Evolutionary conservation across 2,888 invertebrate genomes (phyloP).

Genomic region (Heliconius ethilla): DNA sequence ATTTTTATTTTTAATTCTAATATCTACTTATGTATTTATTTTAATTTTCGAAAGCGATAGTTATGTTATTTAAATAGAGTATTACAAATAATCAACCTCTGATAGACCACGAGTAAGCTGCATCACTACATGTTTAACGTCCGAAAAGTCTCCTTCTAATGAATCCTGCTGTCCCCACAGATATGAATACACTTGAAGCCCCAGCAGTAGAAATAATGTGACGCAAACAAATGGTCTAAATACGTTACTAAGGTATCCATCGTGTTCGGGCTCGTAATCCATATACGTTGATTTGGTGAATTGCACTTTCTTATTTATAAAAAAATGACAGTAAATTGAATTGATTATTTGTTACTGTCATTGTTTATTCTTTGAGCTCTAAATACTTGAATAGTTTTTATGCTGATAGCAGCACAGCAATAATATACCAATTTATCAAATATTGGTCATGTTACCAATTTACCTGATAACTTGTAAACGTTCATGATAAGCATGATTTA

Average conservation of each 20-base stretch:
- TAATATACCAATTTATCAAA: too few relatives aligned
- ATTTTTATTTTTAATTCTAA: background rate
- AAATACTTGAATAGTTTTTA: background rate
- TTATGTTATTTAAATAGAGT: background rate
- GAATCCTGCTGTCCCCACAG: conserved; percentile 59
- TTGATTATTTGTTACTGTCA: background rate
- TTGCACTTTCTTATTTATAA: background rate
- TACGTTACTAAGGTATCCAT: conserved; percentile 53
- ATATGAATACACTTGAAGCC: conserved; percentile 66
- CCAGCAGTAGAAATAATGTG: conserved; percentile 61
- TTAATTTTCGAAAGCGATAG: background rate
- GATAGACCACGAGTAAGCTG: conserved; percentile 67
- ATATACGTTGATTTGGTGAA: conserved; percentile 42
- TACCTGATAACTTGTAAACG: too few relatives aligned
- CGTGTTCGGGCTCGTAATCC: conserved; percentile 56
- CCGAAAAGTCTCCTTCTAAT: conserved; percentile 63
- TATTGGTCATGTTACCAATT: too few relatives aligned
- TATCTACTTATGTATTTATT: background rate
- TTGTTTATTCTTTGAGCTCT: background rate
- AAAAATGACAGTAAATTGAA: conserved; percentile 2
- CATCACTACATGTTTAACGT: conserved; percentile 69
- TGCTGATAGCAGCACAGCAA: background rate
- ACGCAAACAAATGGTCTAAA: conserved; percentile 69
- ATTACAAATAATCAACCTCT: conserved; percentile 55
- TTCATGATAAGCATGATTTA: background rate